Conservation (phyloP, 2,888 invertebrate species). For the Sialis lutaria region DNA sequence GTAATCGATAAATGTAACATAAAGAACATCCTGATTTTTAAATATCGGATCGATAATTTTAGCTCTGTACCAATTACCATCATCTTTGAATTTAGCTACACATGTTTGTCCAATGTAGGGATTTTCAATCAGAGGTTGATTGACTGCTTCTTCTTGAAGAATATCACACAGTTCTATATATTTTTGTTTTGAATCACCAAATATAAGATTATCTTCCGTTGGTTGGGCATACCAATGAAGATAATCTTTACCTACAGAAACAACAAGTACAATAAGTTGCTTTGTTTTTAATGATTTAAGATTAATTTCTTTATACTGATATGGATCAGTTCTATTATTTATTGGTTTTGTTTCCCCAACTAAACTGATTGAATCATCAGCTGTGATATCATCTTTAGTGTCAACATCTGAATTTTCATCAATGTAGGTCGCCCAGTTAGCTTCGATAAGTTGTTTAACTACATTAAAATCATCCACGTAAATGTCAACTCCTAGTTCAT, state of each 20-base stretch:
- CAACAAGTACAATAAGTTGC: slow-evolving; percentile 17
- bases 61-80: slow-evolving; percentile 56
- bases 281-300: too few species aligned
- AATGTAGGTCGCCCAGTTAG: not conserved
- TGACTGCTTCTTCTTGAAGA: slow-evolving; percentile 27
- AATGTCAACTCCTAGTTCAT: not conserved
- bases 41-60: slow-evolving; percentile 33
- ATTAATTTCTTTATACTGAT: not conserved
- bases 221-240: slow-evolving; percentile 10
- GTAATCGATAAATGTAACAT: slow-evolving; percentile 57
- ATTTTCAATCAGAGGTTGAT: slow-evolving; percentile 27
- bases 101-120: slow-evolving; percentile 38
- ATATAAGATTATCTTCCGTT: slow-evolving; percentile 14
- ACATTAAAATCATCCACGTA: not conserved
- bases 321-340: not conserved
- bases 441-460: not conserved
- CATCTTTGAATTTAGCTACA: slow-evolving; percentile 38
- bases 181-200: slow-evolving; percentile 22
- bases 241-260: slow-evolving; percentile 19
- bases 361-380: not conserved
- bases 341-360: not conserved
- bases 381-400: too few species aligned
- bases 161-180: slow-evolving; percentile 20
- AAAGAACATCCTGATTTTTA: slow-evolving; percentile 24
- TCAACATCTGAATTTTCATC: not conserved